Base-by-base conservation (phyloP, 2,888 invertebrate species). In the Myathropa florea region DNA sequence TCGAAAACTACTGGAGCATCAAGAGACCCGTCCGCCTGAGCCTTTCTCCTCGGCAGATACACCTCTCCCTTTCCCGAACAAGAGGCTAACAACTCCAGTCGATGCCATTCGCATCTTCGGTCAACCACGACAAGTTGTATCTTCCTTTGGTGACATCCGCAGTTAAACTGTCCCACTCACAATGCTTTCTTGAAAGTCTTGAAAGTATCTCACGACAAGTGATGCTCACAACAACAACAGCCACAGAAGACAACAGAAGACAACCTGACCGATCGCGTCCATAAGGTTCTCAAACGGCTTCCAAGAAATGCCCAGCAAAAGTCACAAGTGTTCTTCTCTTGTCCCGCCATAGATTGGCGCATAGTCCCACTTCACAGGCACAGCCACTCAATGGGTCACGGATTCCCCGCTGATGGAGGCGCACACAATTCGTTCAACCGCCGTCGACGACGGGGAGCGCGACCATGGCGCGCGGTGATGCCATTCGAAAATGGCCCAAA, bases 401-500 rank as follows among this genome's bases (percentile, higher is more conserved):
- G 46, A 46, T 46, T 46, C 46, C 18, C 7, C 7, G 46, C 14
- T n/a, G 39, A 18, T n/a, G 39, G 39, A 6, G 46, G 18, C 1
- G 46, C 18, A 7, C 18, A n/a, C 7, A 2, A 12, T 14, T 2
- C 39, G 14, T 14, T 0, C 21, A 21, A 6, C 9, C 55, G 21
- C 18, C 55, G 14, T 23, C 57, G 23, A 7, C n/a, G n/a, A n/a
- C n/a, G n/a, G n/a, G n/a, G n/a, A n/a, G n/a, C n/a, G n/a, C n/a
- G n/a, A n/a, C n/a, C n/a, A n/a, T n/a, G n/a, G n/a, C n/a, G n/a
- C 18, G 2, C 18, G 4, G 14, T 10, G n/a, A 18, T 10, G 14
- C 72, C 85, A 81, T 85, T 85, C 77, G 63, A 81, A 85, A 77
- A 70, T 85, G 82, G 28, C 82, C 85, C 68, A 82, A 85, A 85